Conservation (phyloP, 2,113 vertebrate species). For the Otolemur garnettii region DNA sequence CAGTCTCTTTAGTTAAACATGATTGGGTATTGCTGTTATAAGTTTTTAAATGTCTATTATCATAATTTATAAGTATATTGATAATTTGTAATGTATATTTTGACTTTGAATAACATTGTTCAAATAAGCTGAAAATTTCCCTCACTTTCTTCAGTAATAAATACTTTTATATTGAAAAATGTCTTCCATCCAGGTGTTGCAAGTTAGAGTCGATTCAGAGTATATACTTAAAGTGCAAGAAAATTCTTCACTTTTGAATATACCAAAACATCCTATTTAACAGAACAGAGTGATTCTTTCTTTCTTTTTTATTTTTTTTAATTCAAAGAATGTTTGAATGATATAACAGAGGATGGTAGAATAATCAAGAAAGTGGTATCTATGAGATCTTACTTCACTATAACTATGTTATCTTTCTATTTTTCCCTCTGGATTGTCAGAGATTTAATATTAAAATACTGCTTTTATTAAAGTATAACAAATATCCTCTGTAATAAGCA, state of each 20-base stretch:
- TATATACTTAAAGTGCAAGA: neutral
- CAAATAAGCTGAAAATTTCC: neutral
- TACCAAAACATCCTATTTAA: neutral
- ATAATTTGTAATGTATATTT: neutral
- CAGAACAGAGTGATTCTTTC: no score
- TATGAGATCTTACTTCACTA: neutral
- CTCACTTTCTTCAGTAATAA: neutral
- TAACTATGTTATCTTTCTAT: neutral
- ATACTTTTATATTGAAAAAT: neutral
- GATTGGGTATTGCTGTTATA: neutral
- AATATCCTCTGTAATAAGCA: neutral
- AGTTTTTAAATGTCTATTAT: neutral
- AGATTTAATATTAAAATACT: neutral
- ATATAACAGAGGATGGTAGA: neutral
- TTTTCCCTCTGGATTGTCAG: neutral
- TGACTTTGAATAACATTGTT: neutral
- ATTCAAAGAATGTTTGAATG: neutral
- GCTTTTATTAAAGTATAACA: neutral
- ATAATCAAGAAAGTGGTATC: neutral
- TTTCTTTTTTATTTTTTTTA: no score
- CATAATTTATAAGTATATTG: neutral
- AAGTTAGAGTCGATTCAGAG: neutral
- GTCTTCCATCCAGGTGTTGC: neutral
- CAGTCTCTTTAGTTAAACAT: neutral
- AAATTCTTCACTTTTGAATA: neutral